Percentiles rank a stretch among this genome's conserved stretches.
Conservation (phyloP, 2,888 invertebrate genomes). For the Drosophila affinis region DNA sequence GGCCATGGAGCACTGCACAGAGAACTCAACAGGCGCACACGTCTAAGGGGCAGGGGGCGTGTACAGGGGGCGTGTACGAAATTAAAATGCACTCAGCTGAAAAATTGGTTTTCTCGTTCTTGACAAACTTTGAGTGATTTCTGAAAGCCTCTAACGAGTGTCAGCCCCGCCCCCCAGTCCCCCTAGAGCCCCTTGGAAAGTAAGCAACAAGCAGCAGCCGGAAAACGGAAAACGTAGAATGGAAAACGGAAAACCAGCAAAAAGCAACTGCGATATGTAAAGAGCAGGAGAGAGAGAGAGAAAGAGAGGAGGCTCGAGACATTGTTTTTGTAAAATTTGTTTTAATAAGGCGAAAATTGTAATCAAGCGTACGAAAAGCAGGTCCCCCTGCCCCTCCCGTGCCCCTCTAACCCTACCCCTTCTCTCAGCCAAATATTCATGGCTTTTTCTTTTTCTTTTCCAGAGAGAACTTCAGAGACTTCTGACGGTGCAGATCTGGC, state of each 20-base stretch:
- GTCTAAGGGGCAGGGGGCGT: no score
- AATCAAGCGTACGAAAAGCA: constrained; percentile 61
- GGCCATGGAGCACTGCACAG: constrained; percentile 35
- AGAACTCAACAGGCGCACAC: constrained; percentile 56
- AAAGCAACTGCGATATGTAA: no score
- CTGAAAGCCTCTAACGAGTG: constrained; percentile 71
- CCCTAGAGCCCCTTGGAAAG: constrained; percentile 12
- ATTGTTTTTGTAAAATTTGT: constrained; percentile 52
- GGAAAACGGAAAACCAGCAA: constrained; percentile 12
- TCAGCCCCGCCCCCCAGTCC: constrained; percentile 24
- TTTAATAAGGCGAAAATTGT: constrained; percentile 55
- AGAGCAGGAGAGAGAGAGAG: not conserved
- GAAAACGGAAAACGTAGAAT: not conserved
- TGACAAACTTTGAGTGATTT: constrained; percentile 75
- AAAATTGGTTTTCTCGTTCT: constrained; percentile 83
- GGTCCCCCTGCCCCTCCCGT: no score
- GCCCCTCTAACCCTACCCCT: constrained; percentile 28
- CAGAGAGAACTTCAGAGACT: constrained; percentile 29
- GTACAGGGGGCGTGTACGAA: constrained; percentile 71
- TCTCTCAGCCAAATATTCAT: constrained; percentile 22
- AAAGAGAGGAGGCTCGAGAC: not conserved
- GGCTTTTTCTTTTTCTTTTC: constrained; percentile 41
- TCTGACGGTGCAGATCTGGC: constrained; percentile 74
- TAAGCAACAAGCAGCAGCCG: constrained; percentile 51
- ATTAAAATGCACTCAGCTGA: constrained; percentile 84